These are phyloP conservation scores for Euclidia mi DNA, from an alignment of 2,888 invertebrate species.

Conservation along the genomic window DNA sequence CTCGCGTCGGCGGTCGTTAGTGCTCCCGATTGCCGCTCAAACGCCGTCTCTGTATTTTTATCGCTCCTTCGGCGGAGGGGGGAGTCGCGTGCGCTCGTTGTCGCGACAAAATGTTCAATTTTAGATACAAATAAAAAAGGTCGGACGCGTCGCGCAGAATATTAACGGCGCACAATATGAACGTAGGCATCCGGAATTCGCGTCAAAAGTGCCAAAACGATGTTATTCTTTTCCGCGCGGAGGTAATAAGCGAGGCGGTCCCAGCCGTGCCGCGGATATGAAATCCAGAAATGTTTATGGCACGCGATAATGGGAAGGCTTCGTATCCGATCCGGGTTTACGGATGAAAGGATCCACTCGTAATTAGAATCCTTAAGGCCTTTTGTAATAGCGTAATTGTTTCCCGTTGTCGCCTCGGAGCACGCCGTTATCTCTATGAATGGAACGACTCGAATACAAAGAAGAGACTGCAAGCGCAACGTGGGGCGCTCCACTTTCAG, in stretches of 20 bases:
- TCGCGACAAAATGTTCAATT: conserved; percentile 90
- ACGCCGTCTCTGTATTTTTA: conserved; percentile 82
- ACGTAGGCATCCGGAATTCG: conserved; percentile 88
- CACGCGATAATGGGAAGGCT: conserved; percentile 82
- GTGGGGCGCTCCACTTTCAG: conserved; percentile 64
- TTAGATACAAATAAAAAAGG: conserved; percentile 90
- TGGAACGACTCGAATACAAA: conserved; percentile 79
- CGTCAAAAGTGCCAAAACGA: conserved; percentile 89
- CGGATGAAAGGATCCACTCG: conserved; percentile 80
- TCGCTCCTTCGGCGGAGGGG: conserved; percentile 81
- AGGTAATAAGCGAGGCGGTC: conserved; percentile 86
- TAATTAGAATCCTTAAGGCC: conserved; percentile 86
- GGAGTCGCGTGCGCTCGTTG: conserved; percentile 83
- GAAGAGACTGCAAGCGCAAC: conserved; percentile 72
- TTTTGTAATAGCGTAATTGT: conserved; percentile 85
- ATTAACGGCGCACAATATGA: conserved; percentile 89
- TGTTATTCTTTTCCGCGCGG: conserved; percentile 88
- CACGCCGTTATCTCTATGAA: conserved; percentile 81
- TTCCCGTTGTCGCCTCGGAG: conserved; percentile 82
- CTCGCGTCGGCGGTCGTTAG: conserved; percentile 71
- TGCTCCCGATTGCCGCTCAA: conserved; percentile 73
- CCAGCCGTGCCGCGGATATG: conserved; percentile 87
- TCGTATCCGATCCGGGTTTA: conserved; percentile 84
- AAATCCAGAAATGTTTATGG: conserved; percentile 89
- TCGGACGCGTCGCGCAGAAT: conserved; percentile 88